These are phyloP conservation scores for Agrilus planipennis DNA, from an alignment of 1,140 invertebrate species.

Conservation along the genomic window DNA sequence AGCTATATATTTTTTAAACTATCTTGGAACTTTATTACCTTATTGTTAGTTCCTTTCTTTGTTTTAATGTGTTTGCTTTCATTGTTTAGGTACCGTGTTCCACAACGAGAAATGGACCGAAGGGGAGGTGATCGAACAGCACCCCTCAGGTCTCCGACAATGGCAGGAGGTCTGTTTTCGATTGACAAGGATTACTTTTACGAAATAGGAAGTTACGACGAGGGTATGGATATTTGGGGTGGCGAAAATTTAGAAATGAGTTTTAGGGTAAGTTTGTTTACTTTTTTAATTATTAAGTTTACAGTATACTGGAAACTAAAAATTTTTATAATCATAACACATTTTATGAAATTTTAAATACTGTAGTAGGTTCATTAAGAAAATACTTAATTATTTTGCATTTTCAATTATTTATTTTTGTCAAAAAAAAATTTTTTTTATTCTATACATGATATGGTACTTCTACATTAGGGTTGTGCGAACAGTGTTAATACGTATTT, in stretches of 20 bases:
- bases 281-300: slow-evolving; percentile 3
- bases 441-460: too few relatives aligned
- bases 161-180: slow-evolving; percentile 97
- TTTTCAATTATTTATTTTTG: too few relatives aligned
- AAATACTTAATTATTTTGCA: too few relatives aligned
- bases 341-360: too few relatives aligned
- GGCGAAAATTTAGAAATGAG: slow-evolving; percentile 99
- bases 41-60: not conserved
- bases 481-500: too few relatives aligned
- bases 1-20: too few relatives aligned
- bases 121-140: slow-evolving; percentile 79
- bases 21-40: too few relatives aligned
- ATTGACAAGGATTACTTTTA: slow-evolving; percentile 97
- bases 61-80: slow-evolving; percentile 3
- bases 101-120: slow-evolving; percentile 87
- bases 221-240: slow-evolving; percentile 99
- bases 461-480: too few relatives aligned
- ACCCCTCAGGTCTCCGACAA: slow-evolving; percentile 88
- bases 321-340: too few relatives aligned
- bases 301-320: too few relatives aligned
- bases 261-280: slow-evolving; percentile 71
- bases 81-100: slow-evolving; percentile 76
- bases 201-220: slow-evolving; percentile 92
- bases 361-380: too few relatives aligned
- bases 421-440: too few relatives aligned